A percentile compares a stretch with the other conserved stretches of the same genome.
Evolutionary conservation across 2,113 vertebrate species (phyloP).

Genomic region (Tor tambroides): DNA sequence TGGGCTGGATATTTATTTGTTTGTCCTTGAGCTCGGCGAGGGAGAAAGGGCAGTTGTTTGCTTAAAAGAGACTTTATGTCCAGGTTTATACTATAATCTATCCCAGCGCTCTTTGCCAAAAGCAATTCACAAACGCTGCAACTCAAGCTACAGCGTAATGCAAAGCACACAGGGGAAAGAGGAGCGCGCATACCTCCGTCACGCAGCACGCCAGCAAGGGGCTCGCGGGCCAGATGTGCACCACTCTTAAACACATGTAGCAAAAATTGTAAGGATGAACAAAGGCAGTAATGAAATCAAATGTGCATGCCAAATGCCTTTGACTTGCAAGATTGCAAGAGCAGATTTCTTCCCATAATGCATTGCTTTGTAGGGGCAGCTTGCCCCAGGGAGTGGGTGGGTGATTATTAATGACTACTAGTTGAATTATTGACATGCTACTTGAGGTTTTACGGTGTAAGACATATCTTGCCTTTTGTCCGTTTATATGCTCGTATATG

Average conservation of each 20-base stretch:
- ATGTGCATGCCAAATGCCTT: constrained; percentile 36
- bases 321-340: constrained; percentile 41
- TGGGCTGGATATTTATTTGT: constrained; percentile 3
- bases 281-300: constrained; percentile 40
- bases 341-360: constrained; percentile 34
- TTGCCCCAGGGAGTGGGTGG: constrained; percentile 15
- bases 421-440: constrained; percentile 32
- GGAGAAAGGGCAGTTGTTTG: constrained; percentile 52
- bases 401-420: constrained; percentile 30
- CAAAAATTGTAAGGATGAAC: constrained; percentile 34
- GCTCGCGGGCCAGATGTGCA: constrained; percentile 40
- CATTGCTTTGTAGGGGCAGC: constrained; percentile 17
- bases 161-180: constrained; percentile 58
- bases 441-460: neutral
- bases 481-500: neutral
- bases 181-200: constrained; percentile 69
- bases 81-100: constrained; percentile 53
- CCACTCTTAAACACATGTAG: constrained; percentile 19
- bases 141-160: constrained; percentile 55
- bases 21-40: neutral
- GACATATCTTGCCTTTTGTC: neutral
- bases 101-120: constrained; percentile 54
- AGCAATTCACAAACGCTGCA: constrained; percentile 43
- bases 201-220: constrained; percentile 51
- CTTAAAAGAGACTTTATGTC: constrained; percentile 52